A percentile compares a stretch with the other conserved stretches of the same genome.
Conservation (phyloP, 2,888 invertebrate genomes). For the Mamestra brassicae region DNA sequence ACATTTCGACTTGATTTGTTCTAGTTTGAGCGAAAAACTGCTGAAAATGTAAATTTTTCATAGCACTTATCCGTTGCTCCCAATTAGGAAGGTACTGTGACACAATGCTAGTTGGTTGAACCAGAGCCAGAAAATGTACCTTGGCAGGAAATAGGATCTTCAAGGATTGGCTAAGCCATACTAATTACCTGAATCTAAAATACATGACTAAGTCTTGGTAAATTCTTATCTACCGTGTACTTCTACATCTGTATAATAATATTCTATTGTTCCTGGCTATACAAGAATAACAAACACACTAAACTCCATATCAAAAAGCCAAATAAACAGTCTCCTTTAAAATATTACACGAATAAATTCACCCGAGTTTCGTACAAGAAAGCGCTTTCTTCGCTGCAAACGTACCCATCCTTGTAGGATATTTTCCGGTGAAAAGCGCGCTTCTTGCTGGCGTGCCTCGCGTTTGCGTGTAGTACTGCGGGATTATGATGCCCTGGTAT, state of each 20-base stretch:
- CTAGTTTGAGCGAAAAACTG: neutral
- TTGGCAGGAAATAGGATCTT: neutral
- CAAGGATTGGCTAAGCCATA: neutral
- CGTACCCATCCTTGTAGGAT: slow-evolving; percentile 94
- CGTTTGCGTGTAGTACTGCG: slow-evolving; percentile 95
- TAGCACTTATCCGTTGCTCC: neutral
- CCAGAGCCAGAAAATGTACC: neutral
- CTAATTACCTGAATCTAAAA: neutral
- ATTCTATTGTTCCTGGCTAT: neutral
- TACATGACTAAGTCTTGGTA: neutral
- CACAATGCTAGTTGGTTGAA: neutral
- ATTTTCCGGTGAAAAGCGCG: slow-evolving; percentile 95
- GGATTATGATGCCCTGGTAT: slow-evolving; percentile 94
- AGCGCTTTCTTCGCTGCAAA: slow-evolving; percentile 57
- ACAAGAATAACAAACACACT: slow-evolving; percentile 15
- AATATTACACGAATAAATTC: slow-evolving; percentile 54
- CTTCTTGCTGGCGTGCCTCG: slow-evolving; percentile 95
- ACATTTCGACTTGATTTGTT: neutral
- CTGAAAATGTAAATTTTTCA: neutral
- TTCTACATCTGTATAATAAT: neutral
- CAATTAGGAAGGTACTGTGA: neutral
- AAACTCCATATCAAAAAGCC: slow-evolving; percentile 27
- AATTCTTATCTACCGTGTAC: neutral
- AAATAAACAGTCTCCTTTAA: slow-evolving; percentile 53
- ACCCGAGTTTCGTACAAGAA: slow-evolving; percentile 40